A percentile compares a stretch with the other conserved stretches of the same genome.
Conservation (phyloP, 2,113 vertebrate species). For the human region GRCh38 chr1:106688501-106689000, state of each 20-base stretch:
- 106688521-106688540: constrained; percentile 6
- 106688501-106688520: not conserved
- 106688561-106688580: not conserved
- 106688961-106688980: not conserved
- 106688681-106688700: constrained; percentile 73
- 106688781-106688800: constrained; percentile 64
- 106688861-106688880: constrained; percentile 71
- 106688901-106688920: not conserved
- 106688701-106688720: constrained; percentile 63
- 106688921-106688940: not conserved
- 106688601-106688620: constrained; percentile 64
- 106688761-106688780: constrained; percentile 61
- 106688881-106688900: constrained; percentile 9
- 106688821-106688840: constrained; percentile 46
- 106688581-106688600: constrained; percentile 52
- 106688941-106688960: constrained; percentile 18
- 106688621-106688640: constrained; percentile 64
- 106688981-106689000: constrained; percentile 11
- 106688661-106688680: constrained; percentile 61
- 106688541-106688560: constrained; percentile 9
- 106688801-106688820: constrained; percentile 58
- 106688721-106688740: constrained; percentile 73
- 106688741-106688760: constrained; percentile 46
- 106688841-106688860: constrained; percentile 49
- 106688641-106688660: constrained; percentile 58